Base-by-base conservation (phyloP, 2,797 vertebrate species). In the Characodon lateralis region DNA sequence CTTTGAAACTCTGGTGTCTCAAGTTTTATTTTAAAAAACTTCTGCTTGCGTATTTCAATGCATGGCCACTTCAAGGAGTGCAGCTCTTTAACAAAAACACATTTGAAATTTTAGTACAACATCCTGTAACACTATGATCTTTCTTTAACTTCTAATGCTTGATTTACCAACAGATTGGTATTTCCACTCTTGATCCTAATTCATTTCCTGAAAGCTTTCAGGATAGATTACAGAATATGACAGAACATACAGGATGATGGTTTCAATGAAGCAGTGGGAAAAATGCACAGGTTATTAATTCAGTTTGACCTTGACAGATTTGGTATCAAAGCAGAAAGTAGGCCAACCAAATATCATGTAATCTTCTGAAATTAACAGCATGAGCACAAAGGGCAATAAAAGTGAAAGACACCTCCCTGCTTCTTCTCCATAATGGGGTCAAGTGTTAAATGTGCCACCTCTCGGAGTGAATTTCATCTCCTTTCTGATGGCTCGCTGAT, bases 401-500 rank as follows among this genome's bases (percentile, higher is more conserved):
- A 83, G 56, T 26, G 76, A 88, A 81, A 71, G 80, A 72, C 86
- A 69, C 79, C 85, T 85, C 82, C 55, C 39, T 28, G 83, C 80
- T 79, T 72, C 0, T 51, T 61, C 83, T 83, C 58, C 61, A 65
- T 78, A 86, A 89, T 50, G 85, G 73, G 89, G 89, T 92, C 89
- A 87, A 88, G 80, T 73, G 84, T 88, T 85, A 88, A 90, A 87
- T 72, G 80, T 28, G 78, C 73, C 31, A 22, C 72, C 84, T 71
- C 78, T 88, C 78, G 12, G 18, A 73, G 18, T 14, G 76, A 76
- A 82, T 88, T 83, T 89, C 48, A 84, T 88, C 88, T 89, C 78
- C 81, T 72, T 26, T 83, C 51, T 26, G 46, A 39, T 82, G 53
- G 66, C 59, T 48, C 68, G 76, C 66, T 69, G 68, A 73, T 88